phyloP scores from a whole-genome alignment of 1,140 invertebrate genomes.

The Limonius californicus region DNA sequence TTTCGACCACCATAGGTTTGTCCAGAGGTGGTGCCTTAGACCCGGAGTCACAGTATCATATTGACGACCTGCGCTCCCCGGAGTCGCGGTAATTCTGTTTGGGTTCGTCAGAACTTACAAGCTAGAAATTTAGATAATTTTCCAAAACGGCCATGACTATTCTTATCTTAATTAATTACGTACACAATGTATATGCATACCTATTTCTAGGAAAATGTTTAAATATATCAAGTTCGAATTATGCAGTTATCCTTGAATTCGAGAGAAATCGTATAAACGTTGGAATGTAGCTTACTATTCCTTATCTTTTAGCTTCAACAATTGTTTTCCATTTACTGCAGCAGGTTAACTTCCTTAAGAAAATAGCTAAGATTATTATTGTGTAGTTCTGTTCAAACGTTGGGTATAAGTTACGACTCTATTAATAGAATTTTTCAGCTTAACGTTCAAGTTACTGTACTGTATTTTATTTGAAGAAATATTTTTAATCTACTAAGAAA shows the following conservation, averaged over 20 bases:
- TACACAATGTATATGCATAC: too few relatives aligned
- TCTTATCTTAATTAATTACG: too few relatives aligned
- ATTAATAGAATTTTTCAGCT: too few relatives aligned
- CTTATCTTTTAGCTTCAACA: neutral
- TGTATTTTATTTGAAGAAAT: too few relatives aligned
- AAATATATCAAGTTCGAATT: neutral
- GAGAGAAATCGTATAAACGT: neutral
- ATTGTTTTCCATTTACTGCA: neutral
- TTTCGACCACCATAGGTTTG: constrained; percentile 12
- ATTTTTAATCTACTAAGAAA: too few relatives aligned
- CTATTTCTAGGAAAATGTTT: too few relatives aligned
- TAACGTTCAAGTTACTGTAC: too few relatives aligned
- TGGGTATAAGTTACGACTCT: too few relatives aligned
- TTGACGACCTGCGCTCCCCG: constrained; percentile 34
- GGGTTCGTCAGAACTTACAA: constrained; percentile 6
- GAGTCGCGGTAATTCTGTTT: constrained; percentile 24
- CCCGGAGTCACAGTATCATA: constrained; percentile 33
- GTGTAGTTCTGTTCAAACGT: too few relatives aligned
- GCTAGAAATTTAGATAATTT: constrained; percentile 27
- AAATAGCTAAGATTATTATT: too few relatives aligned
- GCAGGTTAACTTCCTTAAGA: neutral
- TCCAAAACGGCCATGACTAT: constrained; percentile 29
- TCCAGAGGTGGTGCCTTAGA: constrained; percentile 31
- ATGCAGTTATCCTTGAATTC: neutral
- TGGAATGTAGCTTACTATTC: neutral